A percentile compares a stretch with the other conserved stretches of the same genome.
Evolutionary conservation across 1,140 invertebrate genomes (phyloP).

Genomic region (Papilio xuthus): DNA sequence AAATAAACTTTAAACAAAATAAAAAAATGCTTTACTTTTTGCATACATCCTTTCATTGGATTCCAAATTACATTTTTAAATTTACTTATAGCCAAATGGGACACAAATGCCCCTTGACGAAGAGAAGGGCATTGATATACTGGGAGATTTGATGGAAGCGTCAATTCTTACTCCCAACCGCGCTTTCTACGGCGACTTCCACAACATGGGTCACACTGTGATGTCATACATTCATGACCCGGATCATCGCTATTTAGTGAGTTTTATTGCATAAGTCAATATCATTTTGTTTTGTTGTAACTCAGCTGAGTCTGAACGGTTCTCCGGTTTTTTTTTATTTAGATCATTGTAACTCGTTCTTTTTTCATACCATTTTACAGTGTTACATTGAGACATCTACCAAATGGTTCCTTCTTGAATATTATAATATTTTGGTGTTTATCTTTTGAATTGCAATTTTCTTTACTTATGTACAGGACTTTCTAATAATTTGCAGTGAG

Average conservation of each 20-base stretch:
- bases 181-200: slow-evolving; percentile 1
- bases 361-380: no score
- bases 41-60: background rate
- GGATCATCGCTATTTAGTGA: background rate
- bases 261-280: background rate
- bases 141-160: slow-evolving; percentile 20
- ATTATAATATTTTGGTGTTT: background rate
- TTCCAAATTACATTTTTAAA: background rate
- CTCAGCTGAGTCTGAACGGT: no score
- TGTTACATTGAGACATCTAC: no score
- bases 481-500: background rate
- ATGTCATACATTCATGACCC: slow-evolving; percentile 25
- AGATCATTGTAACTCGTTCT: no score
- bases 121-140: slow-evolving; percentile 25
- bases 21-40: no score
- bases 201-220: slow-evolving; percentile 4
- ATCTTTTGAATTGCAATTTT: background rate
- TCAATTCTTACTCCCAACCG: background rate
- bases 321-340: no score
- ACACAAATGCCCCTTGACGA: slow-evolving; percentile 7
- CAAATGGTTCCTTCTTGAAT: no score
- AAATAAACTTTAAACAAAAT: no score
- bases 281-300: no score
- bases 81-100: slow-evolving; percentile 69
- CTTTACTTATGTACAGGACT: background rate